Percentiles rank a stretch among this genome's conserved stretches.
Conservation (phyloP, 1,140 invertebrate genomes). For the Bombus confusus region DNA sequence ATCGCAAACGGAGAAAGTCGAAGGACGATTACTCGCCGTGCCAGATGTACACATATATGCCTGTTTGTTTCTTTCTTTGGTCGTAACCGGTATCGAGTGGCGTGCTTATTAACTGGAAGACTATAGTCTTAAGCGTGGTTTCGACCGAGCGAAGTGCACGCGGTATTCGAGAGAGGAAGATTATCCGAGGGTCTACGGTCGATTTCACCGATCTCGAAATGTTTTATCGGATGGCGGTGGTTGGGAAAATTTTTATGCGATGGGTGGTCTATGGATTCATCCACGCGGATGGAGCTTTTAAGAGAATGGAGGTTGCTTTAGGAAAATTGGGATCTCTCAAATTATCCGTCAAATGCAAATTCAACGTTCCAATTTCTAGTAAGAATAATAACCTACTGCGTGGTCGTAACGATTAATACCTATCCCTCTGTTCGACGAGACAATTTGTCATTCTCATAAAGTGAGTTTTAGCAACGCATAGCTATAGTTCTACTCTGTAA, state of each 20-base stretch:
- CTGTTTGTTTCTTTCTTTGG: slow-evolving; percentile 21
- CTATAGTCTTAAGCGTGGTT: neutral
- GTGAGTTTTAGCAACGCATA: no score
- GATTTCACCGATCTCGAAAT: neutral
- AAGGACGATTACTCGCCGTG: slow-evolving; percentile 31
- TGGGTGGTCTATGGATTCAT: no score
- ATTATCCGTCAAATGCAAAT: no score
- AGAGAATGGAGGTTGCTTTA: neutral
- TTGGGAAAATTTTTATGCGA: no score
- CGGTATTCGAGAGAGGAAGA: neutral
- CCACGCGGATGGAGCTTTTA: neutral
- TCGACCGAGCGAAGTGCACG: neutral
- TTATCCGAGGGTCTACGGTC: neutral
- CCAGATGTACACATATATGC: neutral
- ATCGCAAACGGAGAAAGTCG: slow-evolving; percentile 63
- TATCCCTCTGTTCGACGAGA: no score
- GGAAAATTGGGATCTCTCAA: no score
- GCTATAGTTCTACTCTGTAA: no score
- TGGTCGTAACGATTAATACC: no score
- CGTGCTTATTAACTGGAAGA: slow-evolving; percentile 3
- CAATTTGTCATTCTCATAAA: no score
- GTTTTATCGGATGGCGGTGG: neutral
- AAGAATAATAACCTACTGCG: no score
- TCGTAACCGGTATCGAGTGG: slow-evolving; percentile 13
- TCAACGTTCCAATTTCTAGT: no score